phyloP scores from a whole-genome alignment of 2,888 invertebrate genomes.

The Tetheella fluctuosa region DNA sequence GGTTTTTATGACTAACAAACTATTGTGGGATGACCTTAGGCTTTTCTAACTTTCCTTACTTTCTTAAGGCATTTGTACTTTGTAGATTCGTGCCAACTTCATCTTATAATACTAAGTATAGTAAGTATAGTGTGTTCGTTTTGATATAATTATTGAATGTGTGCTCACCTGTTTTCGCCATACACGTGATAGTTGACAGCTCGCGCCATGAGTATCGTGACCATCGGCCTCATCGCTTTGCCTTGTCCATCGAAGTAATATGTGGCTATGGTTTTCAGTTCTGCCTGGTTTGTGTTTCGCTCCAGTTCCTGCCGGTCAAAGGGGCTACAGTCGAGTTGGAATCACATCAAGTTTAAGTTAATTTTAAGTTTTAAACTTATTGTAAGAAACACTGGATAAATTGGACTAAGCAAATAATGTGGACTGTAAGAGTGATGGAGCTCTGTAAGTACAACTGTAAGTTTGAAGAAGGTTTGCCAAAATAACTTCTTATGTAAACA shows the following conservation, averaged over 20 bases:
- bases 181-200: constrained; percentile 96
- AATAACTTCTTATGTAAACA: too few species aligned
- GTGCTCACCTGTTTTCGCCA: constrained; percentile 91
- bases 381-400: too few species aligned
- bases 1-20: constrained; percentile 24
- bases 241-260: constrained; percentile 99
- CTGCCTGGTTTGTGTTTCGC: constrained; percentile 91
- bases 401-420: too few species aligned
- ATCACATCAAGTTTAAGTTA: constrained; percentile 40
- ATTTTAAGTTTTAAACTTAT: not conserved
- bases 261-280: constrained; percentile 95
- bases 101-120: not conserved
- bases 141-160: not conserved
- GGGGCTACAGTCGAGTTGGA: constrained; percentile 64
- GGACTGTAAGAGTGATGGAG: too few species aligned
- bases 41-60: constrained; percentile 50
- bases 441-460: too few species aligned
- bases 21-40: constrained; percentile 34
- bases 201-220: constrained; percentile 96
- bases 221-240: constrained; percentile 98
- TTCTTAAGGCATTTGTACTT: constrained; percentile 31
- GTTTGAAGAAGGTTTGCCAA: too few species aligned
- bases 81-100: constrained; percentile 15
- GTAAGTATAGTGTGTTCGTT: not conserved
- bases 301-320: constrained; percentile 86